Base-by-base conservation (phyloP, 2,888 invertebrate genomes). In the Rotaria macrura region DNA sequence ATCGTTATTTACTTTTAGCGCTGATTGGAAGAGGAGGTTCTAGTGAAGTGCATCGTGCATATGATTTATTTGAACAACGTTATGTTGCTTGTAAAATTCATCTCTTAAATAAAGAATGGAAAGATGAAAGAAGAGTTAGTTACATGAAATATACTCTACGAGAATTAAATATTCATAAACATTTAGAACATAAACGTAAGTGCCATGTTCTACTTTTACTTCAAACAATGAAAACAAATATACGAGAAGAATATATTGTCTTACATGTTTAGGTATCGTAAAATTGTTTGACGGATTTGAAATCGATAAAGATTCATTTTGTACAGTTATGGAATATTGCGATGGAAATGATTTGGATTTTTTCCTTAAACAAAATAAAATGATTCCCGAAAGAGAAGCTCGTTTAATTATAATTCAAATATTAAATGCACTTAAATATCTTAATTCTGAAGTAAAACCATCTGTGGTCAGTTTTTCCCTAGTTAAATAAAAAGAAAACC, bases 51-150 rank as follows among this genome's bases (percentile, higher is more conserved):
- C 90, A 91, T 87, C 91, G 91, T 93, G 99, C 98, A 88, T 99
- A 98, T 93, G 99, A 99, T 92, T 93, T 99, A 90, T 96, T 97
- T 91, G 98, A 99, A 92, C 97, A 99, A 92, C 94, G 98, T 89
- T 99, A 98, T 92, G 99, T 99, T 87, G 99, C 99, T 88, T 99
- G 99, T 92, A 99, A 99, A 93, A 99, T 99, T 90, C 99, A 99
- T 92, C 98, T 99, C 93, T 93, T 99, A 89, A 99, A 99, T 92
- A 97, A 98, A 93, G 99, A 99, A 93, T 99, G 99, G 99, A 99
- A 99, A 92, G 99, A 99, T 92, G 99, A 99, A 92, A 99, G 99
- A 92, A 99, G 99, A 93, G 99, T 98, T 92, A 99, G 99, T 93
- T 99, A 99, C 93, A 99, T 99, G 92, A 98, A 98, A 96, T 99